These are phyloP conservation scores for Conopomorpha cramerella DNA, from an alignment of 1,140 invertebrate species.

Conservation along the genomic window DNA sequence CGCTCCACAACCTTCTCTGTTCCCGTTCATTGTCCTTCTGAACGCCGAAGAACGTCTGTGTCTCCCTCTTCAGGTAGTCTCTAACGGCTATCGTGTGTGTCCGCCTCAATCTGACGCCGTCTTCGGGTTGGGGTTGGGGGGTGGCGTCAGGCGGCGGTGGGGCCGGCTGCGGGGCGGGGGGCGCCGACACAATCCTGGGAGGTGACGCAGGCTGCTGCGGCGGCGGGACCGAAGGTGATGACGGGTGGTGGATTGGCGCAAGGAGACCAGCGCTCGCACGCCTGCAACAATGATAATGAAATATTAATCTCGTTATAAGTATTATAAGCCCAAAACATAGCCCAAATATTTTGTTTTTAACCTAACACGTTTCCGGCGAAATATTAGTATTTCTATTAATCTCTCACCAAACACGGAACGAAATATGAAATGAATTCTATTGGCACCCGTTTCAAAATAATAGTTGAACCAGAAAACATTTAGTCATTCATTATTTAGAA, in stretches of 20 bases:
- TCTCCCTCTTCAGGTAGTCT: slow-evolving; percentile 75
- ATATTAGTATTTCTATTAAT: too few species aligned
- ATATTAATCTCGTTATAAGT: too few species aligned
- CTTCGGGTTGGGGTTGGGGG: slow-evolving; percentile 41
- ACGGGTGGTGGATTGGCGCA: too few species aligned
- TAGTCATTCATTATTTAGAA: too few species aligned
- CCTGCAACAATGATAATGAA: too few species aligned
- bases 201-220: slow-evolving; percentile 43
- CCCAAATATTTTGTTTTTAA: too few species aligned
- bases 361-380: too few species aligned
- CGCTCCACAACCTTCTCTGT: slow-evolving; percentile 74
- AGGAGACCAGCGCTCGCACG: slow-evolving; percentile 43
- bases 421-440: too few species aligned
- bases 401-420: too few species aligned
- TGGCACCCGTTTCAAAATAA: too few species aligned
- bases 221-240: slow-evolving; percentile 25
- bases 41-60: slow-evolving; percentile 81
- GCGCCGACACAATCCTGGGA: slow-evolving; percentile 31
- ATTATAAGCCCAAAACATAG: too few species aligned
- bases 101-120: slow-evolving; percentile 35
- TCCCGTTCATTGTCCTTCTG: slow-evolving; percentile 72
- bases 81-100: slow-evolving; percentile 41
- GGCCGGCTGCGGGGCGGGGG: slow-evolving; percentile 16
- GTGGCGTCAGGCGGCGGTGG: slow-evolving; percentile 28
- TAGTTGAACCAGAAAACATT: too few species aligned